Conservation (phyloP, 2,113 vertebrate genomes). For the Labeo catla region DNA sequence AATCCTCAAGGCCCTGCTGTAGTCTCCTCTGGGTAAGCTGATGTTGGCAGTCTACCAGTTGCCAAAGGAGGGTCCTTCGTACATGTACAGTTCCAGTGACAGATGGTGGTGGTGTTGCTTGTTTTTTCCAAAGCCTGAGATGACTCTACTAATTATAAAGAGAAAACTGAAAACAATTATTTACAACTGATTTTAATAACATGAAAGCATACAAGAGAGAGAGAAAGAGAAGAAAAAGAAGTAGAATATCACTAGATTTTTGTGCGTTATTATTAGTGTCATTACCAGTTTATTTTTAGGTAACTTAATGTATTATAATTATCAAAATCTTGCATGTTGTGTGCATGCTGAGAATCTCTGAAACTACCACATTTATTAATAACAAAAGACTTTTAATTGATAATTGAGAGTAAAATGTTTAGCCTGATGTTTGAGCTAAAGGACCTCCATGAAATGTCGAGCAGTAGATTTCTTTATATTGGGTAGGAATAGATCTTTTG, state of each 20-base stretch:
- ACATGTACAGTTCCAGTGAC: conserved; percentile 38
- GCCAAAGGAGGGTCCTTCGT: conserved; percentile 31
- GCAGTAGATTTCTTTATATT: neutral
- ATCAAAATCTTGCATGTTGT: neutral
- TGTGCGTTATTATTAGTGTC: neutral
- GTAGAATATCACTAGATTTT: neutral
- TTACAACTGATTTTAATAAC: neutral
- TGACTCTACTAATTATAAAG: neutral
- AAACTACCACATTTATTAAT: neutral
- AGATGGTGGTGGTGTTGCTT: conserved; percentile 23
- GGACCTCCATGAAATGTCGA: neutral
- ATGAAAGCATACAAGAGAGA: neutral
- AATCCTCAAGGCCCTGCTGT: conserved; percentile 37
- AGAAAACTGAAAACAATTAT: conserved; percentile 5
- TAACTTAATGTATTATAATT: neutral
- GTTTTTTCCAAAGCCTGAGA: neutral
- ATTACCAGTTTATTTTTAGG: neutral
- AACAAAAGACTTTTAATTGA: neutral
- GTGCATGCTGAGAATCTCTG: neutral
- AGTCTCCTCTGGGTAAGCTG: conserved; percentile 43
- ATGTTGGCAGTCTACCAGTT: conserved; percentile 34
- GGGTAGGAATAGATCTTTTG: neutral
- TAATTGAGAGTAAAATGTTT: neutral
- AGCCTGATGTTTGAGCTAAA: neutral
- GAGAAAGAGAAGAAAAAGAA: neutral